A percentile compares a stretch with the other conserved stretches of the same genome.
Conservation (phyloP, 2,797 vertebrate genomes). For the Huso huso region DNA sequence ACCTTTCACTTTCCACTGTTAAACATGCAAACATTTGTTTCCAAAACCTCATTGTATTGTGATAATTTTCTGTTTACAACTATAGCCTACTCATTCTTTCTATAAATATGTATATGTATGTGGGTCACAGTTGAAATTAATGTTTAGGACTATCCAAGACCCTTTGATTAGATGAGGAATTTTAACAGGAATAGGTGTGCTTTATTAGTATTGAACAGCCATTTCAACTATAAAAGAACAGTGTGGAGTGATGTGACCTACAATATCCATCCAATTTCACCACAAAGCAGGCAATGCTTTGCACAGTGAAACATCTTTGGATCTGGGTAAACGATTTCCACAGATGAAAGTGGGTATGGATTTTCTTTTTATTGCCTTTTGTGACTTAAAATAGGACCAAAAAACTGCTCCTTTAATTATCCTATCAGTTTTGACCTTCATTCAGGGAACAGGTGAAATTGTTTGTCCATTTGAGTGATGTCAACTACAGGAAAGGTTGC, state of each 20-base stretch:
- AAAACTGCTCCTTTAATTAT: slow-evolving; percentile 53
- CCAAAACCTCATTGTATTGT: too few relatives aligned
- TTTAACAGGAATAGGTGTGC: too few relatives aligned
- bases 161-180: too few relatives aligned
- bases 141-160: too few relatives aligned
- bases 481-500: slow-evolving; percentile 53
- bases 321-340: slow-evolving; percentile 10
- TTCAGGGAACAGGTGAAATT: slow-evolving; percentile 33
- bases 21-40: too few relatives aligned
- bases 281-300: slow-evolving; percentile 41
- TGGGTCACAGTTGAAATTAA: too few relatives aligned
- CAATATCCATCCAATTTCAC: too few relatives aligned
- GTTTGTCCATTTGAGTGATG: slow-evolving; percentile 50
- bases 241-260: slow-evolving; percentile 1
- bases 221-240: neutral
- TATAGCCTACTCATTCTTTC: too few relatives aligned
- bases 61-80: too few relatives aligned
- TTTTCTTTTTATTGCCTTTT: slow-evolving; percentile 35
- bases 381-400: slow-evolving; percentile 51
- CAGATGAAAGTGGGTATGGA: slow-evolving; percentile 14
- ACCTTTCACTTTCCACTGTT: too few relatives aligned
- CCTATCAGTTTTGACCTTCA: slow-evolving; percentile 56
- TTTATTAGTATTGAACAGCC: neutral
- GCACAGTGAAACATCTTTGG: slow-evolving; percentile 15
- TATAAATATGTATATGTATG: too few relatives aligned